A percentile compares a stretch with the other conserved stretches of the same genome.
These are phyloP conservation scores for Triops longicaudatus DNA, from an alignment of 1,140 invertebrate genomes.

Conservation along the genomic window DNA sequence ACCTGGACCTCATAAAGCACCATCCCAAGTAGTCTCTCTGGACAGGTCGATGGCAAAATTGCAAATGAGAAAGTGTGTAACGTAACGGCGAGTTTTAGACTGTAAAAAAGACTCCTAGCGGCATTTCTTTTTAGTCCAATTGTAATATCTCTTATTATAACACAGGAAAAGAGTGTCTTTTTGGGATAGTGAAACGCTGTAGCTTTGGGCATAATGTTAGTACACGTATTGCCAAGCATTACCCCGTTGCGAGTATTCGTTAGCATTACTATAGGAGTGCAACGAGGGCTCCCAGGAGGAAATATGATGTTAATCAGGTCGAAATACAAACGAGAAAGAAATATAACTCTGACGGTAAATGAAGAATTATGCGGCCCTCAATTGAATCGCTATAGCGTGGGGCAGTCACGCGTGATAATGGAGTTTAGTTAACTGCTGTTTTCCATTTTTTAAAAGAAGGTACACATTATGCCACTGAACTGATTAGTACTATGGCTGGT, in stretches of 20 bases:
- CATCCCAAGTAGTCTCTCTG: not conserved
- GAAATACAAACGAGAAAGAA: not conserved
- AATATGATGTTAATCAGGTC: not conserved
- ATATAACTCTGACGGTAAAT: not conserved
- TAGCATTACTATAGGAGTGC: too few species aligned
- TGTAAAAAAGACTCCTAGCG: not conserved
- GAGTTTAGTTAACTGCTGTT: conserved; percentile 8
- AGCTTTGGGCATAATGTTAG: too few species aligned
- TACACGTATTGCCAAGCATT: too few species aligned
- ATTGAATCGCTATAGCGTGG: not conserved
- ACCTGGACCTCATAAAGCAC: conserved; percentile 14
- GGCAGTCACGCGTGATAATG: not conserved
- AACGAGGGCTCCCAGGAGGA: not conserved
- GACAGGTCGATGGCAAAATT: conserved; percentile 8
- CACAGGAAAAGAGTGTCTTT: not conserved
- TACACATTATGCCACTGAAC: conserved; percentile 2
- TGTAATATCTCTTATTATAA: not conserved
- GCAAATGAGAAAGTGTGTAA: conserved; percentile 15
- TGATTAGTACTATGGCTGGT: conserved; percentile 8
- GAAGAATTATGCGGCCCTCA: not conserved
- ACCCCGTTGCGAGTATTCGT: too few species aligned
- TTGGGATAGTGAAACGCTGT: not conserved
- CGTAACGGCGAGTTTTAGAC: not conserved
- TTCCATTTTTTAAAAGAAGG: conserved; percentile 3
- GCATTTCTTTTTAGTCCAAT: not conserved